Evolutionary conservation across 2,888 invertebrate genomes (phyloP).

Genomic region (Atherix ibis): DNA sequence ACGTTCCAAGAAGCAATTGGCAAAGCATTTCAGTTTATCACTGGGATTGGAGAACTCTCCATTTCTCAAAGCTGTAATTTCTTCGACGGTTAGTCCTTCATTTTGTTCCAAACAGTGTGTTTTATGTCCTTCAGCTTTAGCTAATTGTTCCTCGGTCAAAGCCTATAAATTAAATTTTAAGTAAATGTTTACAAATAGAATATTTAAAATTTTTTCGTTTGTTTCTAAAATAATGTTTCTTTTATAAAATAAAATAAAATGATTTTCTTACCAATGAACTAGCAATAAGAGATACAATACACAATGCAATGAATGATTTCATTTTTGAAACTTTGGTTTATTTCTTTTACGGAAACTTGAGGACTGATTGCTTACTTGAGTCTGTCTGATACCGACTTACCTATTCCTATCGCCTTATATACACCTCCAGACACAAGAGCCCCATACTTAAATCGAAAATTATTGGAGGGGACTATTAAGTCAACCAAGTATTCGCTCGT

Average conservation of each 20-base stretch:
- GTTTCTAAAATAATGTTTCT: neutral
- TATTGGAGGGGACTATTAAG: too few relatives aligned
- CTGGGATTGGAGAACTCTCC: constrained; percentile 17
- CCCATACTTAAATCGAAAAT: too few relatives aligned
- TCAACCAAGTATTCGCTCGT: too few relatives aligned
- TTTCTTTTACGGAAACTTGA: too few relatives aligned
- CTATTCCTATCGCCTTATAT: too few relatives aligned
- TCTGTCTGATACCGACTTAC: too few relatives aligned
- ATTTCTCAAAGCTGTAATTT: constrained; percentile 15
- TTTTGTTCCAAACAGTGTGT: constrained; percentile 17
- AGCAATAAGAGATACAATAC: constrained; percentile 2
- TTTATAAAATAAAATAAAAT: neutral
- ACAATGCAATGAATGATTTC: constrained; percentile 7
- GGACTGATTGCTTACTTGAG: too few relatives aligned
- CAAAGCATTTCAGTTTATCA: constrained; percentile 21
- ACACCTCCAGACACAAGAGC: too few relatives aligned
- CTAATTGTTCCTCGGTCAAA: constrained; percentile 20
- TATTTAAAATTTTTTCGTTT: constrained; percentile 1
- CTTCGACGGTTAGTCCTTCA: constrained; percentile 18
- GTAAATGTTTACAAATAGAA: neutral
- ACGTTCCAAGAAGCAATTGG: constrained; percentile 25
- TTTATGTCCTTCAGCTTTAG: constrained; percentile 13
- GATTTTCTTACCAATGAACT: constrained; percentile 5
- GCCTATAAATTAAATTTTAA: constrained; percentile 4
- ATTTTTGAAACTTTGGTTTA: constrained; percentile 4